Conservation (phyloP, 2,888 invertebrate species). For the Sinotaia quadrata region DNA sequence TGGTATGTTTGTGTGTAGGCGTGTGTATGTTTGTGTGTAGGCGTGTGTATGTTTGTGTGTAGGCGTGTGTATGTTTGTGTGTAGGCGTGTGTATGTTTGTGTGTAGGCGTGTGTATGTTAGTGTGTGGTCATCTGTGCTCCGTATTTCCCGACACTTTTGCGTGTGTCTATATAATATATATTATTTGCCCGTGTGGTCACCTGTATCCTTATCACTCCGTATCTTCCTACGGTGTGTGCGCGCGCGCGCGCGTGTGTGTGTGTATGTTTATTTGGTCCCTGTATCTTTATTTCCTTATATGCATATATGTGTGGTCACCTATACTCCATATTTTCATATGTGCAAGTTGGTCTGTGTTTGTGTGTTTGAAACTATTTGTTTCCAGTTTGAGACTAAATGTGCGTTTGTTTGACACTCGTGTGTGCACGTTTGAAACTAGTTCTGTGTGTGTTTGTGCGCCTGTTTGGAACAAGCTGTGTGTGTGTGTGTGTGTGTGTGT, state of each 20-base stretch:
- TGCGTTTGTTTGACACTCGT: too few relatives aligned
- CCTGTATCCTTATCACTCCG: not conserved
- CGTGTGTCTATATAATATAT: too few relatives aligned
- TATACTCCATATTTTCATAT: too few relatives aligned
- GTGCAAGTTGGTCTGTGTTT: too few relatives aligned
- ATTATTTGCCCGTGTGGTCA: not conserved
- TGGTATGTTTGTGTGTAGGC: not conserved
- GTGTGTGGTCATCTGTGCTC: not conserved
- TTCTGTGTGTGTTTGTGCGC: not conserved
- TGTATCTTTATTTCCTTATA: too few relatives aligned
- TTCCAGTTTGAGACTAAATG: too few relatives aligned
- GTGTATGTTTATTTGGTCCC: too few relatives aligned
- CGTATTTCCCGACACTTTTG: too few relatives aligned
- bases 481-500: not conserved
- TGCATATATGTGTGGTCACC: too few relatives aligned
- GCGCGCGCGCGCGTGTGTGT: not conserved
- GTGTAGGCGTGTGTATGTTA: not conserved
- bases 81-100: not conserved
- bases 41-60: not conserved
- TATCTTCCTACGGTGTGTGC: not conserved
- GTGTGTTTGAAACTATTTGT: too few relatives aligned
- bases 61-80: constrained; percentile 1
- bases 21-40: not conserved
- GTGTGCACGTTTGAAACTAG: too few relatives aligned
- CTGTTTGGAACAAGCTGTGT: not conserved